A percentile compares a stretch with the other conserved stretches of the same genome.
These are phyloP conservation scores for Drosophila kambysellisi DNA, from an alignment of 2,888 invertebrate genomes.

Conservation along the genomic window DNA sequence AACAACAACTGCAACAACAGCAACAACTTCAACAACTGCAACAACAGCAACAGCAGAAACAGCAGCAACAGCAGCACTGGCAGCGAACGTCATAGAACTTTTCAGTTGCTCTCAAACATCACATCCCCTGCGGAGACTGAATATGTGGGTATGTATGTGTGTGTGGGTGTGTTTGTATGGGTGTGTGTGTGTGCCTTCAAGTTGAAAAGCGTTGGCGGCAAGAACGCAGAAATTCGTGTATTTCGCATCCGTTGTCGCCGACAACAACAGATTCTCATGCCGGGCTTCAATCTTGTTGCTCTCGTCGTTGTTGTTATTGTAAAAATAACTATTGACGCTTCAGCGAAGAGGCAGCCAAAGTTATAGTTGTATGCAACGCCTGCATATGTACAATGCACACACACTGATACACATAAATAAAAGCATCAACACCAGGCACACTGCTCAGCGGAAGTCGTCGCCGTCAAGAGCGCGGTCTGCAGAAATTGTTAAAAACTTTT, in stretches of 20 bases:
- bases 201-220: constrained; percentile 52
- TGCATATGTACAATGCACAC: constrained; percentile 9
- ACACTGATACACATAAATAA: constrained; percentile 56
- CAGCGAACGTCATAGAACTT: constrained; percentile 66
- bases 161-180: not conserved
- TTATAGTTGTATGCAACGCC: constrained; percentile 55
- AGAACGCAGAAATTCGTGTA: constrained; percentile 71
- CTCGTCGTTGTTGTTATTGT: constrained; percentile 43
- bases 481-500: constrained; percentile 75
- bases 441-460: constrained; percentile 74
- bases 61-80: not conserved
- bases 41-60: not conserved
- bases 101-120: constrained; percentile 63
- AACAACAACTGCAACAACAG: constrained; percentile 5
- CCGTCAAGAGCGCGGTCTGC: constrained; percentile 74
- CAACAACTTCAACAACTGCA: not conserved
- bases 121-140: constrained; percentile 49
- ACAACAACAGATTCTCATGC: constrained; percentile 35
- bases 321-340: constrained; percentile 77
- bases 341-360: constrained; percentile 63
- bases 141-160: constrained; percentile 39
- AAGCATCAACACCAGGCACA: constrained; percentile 78
- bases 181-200: constrained; percentile 30
- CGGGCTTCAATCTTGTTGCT: constrained; percentile 26
- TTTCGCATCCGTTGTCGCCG: constrained; percentile 65